Evolutionary conservation across 2,888 invertebrate genomes (phyloP), one percentile per base, ranked within the genome.

Genomic region (Phorcus lineatus): DNA sequence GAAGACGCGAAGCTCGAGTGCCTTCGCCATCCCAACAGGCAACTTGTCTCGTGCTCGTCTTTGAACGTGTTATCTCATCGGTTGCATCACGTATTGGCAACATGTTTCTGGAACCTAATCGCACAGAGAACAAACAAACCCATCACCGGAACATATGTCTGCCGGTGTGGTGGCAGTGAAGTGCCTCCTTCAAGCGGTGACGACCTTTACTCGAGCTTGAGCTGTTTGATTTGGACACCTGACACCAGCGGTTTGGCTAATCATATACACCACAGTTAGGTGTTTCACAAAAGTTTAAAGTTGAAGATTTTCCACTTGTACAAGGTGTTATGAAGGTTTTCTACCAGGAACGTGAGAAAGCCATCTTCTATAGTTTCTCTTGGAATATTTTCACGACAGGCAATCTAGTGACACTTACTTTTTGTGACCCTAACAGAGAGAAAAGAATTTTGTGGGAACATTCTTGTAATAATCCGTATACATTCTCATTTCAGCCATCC

Each of bases 1-100:
- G 28, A 62, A 62, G 28, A 62, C 62, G 62, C 62, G 28, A 24
- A 62, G 24, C 28, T 16, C 28, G 62, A 47, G 62, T 17, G 13
- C 28, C 62, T 24, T 9, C 6, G 16, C 24, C 28, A 24, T 62
- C 62, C 13, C 62, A 11, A 62, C 62, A 28, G 28, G 24, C 28
- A 24, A 7, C 24, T 11, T 22, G 57, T 57, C 24, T 57, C 57
- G 11, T 57, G 22, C 24, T 28, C 16, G 62, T 62, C 28, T 62
- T 62, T 62, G 28, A 28, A 24, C 16, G 62, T 62, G 62, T 62
- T 62, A 17, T 62, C 22, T 28, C 62, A 62, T 17, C 24, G 24
- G 2, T 62, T 62, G 62, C 62, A 62, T 62, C 62, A 62, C 62
- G 62, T 62, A 62, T 62, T 62, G 62, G 62, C 62, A 24, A 62